Evolutionary conservation across 2,888 invertebrate species (phyloP).

Genomic region (Odontomyia ornata): DNA sequence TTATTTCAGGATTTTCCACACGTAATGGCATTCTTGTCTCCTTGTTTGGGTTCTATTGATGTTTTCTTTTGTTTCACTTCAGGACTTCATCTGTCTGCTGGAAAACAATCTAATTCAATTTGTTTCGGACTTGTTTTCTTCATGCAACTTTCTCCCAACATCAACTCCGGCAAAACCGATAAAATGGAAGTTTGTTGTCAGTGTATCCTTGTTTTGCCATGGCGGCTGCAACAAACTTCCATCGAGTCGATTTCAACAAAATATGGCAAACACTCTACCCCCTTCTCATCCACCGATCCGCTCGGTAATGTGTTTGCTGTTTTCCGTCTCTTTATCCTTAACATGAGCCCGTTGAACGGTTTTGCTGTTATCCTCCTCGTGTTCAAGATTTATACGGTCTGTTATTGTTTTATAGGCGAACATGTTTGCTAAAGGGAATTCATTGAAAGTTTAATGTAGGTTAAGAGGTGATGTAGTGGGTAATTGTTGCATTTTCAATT

Average conservation of each 20-base stretch:
- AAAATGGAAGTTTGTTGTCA: background rate
- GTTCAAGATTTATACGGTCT: slow-evolving; percentile 12
- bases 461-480: slow-evolving; percentile 12
- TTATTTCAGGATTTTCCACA: background rate
- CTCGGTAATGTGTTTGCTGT: background rate
- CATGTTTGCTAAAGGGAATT: slow-evolving; percentile 18
- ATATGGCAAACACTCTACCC: background rate
- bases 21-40: background rate
- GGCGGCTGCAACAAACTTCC: background rate
- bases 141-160: background rate
- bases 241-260: background rate
- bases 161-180: background rate
- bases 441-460: slow-evolving; percentile 21
- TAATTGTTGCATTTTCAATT: slow-evolving; percentile 21
- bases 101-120: slow-evolving; percentile 17
- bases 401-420: slow-evolving; percentile 1
- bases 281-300: background rate
- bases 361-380: background rate
- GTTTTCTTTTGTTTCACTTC: background rate
- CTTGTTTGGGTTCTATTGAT: background rate
- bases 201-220: background rate
- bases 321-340: background rate
- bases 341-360: background rate
- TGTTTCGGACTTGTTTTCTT: background rate
- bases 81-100: background rate